A percentile compares a stretch with the other conserved stretches of the same genome.
Conservation (phyloP, 2,888 invertebrate genomes). For the Boloria selene region DNA sequence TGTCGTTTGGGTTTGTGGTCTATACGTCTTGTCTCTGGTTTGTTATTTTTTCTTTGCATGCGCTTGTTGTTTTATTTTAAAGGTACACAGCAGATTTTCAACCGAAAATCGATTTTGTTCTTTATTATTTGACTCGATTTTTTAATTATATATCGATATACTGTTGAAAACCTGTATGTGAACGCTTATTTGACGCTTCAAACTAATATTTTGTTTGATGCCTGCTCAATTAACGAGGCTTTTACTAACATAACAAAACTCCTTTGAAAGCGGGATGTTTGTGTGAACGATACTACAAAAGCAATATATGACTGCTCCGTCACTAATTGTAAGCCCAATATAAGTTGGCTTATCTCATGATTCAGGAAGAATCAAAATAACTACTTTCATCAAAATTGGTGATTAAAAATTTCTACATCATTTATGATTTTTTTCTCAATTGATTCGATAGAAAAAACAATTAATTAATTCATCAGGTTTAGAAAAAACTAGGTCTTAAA, state of each 20-base stretch:
- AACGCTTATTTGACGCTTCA: slow-evolving; percentile 13
- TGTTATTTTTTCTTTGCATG: slow-evolving; percentile 44
- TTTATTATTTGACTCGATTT: background rate
- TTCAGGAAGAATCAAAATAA: background rate
- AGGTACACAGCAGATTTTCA: slow-evolving; percentile 11
- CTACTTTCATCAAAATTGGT: background rate
- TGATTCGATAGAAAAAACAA: no score
- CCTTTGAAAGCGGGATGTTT: slow-evolving; percentile 67
- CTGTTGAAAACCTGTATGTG: slow-evolving; percentile 7
- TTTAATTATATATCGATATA: slow-evolving; percentile 1
- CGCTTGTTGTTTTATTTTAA: slow-evolving; percentile 26
- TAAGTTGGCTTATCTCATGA: no score
- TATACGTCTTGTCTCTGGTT: slow-evolving; percentile 46
- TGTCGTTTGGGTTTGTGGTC: slow-evolving; percentile 50
- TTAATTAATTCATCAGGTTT: no score
- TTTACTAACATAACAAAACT: slow-evolving; percentile 47
- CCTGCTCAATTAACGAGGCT: slow-evolving; percentile 11
- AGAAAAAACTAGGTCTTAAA: background rate
- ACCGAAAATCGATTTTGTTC: background rate
- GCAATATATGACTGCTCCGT: slow-evolving; percentile 62
- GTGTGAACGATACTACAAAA: slow-evolving; percentile 56
- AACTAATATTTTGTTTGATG: background rate
- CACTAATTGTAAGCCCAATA: slow-evolving; percentile 49
- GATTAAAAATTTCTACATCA: no score
- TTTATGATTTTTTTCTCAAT: no score